Evolutionary conservation across 2,888 invertebrate species (phyloP), one percentile per base, ranked within the genome.

Genomic region (Pterostichus niger): DNA sequence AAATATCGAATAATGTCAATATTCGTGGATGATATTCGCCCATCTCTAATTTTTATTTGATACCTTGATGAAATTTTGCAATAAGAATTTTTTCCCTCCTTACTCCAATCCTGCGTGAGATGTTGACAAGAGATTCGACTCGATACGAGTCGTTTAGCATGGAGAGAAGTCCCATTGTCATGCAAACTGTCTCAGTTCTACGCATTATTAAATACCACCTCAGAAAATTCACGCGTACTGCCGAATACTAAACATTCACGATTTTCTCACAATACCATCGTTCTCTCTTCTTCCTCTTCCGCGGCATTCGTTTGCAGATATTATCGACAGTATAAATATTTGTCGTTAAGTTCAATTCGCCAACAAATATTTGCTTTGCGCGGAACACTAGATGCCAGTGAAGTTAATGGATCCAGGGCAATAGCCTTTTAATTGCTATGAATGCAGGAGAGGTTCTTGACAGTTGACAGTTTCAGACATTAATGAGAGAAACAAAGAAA

Each of bases 131-230:
- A 17, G 59, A 24, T 73, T 73, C 35, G n/a, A 9, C 17, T 31
- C 77, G 59, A 44, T 52, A 33, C 76, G 76, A 76, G 77, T 77
- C 59, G 77, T 59, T 77, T 56, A 77, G 44, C 77, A 52, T 24
- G 44, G 24, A 31, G 56, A 35, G 31, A 54, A 46, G 54, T 56
- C 31, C 77, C 44, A 77, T 77, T 77, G 77, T 77, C 59, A 77
- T 77, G 77, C 59, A 77, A 59, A 77, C 77, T 59, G 56, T 77
- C 77, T 59, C 77, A 54, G n/a, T 44, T 77, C 52, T 6, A 24
- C 77, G 59, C 77, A 77, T 77, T 77, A 77, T 77, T 77, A 77
- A 77, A 59, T 77, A 77, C 59, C 44, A 35, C 77, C 59, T 71
- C 24, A 15, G 13, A 71, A 44, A 44, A 71, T 44, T 71, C 68